phyloP scores from a whole-genome alignment of 2,113 vertebrate species.

The Notiomystis cincta region DNA sequence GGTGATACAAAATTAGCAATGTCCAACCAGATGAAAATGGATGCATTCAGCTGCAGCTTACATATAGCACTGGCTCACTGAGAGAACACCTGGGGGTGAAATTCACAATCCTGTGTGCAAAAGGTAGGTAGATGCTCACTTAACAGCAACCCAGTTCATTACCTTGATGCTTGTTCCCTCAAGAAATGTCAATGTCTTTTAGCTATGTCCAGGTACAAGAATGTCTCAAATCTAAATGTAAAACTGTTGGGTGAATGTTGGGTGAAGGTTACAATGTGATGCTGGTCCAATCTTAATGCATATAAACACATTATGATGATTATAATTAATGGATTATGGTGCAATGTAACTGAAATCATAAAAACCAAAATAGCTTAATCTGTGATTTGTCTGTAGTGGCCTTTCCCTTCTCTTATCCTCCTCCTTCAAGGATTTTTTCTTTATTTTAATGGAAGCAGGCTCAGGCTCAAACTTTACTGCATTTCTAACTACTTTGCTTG shows the following conservation, averaged over 20 bases:
- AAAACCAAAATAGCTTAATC: not conserved
- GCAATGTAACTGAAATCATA: not conserved
- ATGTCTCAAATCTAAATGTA: not conserved
- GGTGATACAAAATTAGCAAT: not conserved
- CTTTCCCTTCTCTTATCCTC: not conserved
- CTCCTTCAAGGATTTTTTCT: not conserved
- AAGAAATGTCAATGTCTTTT: not conserved
- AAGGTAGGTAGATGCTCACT: not conserved
- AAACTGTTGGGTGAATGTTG: not conserved
- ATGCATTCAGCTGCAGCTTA: not conserved
- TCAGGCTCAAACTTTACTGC: not conserved
- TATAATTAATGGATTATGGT: not conserved
- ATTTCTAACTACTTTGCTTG: not conserved
- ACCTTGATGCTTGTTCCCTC: not conserved
- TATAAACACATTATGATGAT: not conserved
- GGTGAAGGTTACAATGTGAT: not conserved
- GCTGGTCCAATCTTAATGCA: not conserved
- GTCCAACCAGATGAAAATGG: not conserved
- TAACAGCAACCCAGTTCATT: not conserved
- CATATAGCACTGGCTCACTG: not conserved
- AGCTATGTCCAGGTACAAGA: not conserved
- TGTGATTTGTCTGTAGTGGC: not conserved
- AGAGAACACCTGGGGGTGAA: not conserved
- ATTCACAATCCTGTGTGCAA: not conserved
- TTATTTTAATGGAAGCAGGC: not conserved